These are phyloP conservation scores for Altica lythri DNA, from an alignment of 2,888 invertebrate species.

Conservation along the genomic window DNA sequence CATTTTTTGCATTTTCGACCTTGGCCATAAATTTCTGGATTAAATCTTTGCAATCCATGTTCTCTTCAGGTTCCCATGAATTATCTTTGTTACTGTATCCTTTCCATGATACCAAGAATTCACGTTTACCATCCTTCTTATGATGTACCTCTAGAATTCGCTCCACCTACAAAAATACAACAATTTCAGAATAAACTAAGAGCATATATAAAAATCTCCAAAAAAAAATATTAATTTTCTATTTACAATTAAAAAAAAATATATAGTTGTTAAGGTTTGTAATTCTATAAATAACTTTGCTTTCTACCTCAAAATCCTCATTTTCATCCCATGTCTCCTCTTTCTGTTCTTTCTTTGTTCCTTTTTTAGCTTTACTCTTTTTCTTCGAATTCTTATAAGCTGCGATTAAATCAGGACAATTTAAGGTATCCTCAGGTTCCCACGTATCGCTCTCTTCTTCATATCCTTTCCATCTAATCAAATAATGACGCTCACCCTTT, in stretches of 20 bases:
- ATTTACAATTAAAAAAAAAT: too few relatives aligned
- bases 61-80: conserved; percentile 83
- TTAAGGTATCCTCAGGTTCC: conserved; percentile 74
- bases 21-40: conserved; percentile 76
- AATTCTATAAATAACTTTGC: too few relatives aligned
- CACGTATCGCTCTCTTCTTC: conserved; percentile 72
- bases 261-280: too few relatives aligned
- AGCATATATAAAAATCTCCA: too few relatives aligned
- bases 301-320: conserved; percentile 65
- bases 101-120: conserved; percentile 84
- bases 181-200: too few relatives aligned
- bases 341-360: conserved; percentile 53
- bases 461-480: conserved; percentile 81
- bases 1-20: conserved; percentile 63
- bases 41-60: conserved; percentile 75
- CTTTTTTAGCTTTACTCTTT: conserved; percentile 38
- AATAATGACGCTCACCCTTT: conserved; percentile 69
- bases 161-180: too few relatives aligned
- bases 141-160: conserved; percentile 75
- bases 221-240: too few relatives aligned
- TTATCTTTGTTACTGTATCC: conserved; percentile 74
- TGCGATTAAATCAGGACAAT: conserved; percentile 70
- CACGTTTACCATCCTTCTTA: conserved; percentile 70
- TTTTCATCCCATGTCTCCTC: conserved; percentile 61
- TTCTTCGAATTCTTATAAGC: conserved; percentile 55